A percentile compares a stretch with the other conserved stretches of the same genome.
Conservation (phyloP, 2,113 vertebrate species). For the Xenus cinereus region DNA sequence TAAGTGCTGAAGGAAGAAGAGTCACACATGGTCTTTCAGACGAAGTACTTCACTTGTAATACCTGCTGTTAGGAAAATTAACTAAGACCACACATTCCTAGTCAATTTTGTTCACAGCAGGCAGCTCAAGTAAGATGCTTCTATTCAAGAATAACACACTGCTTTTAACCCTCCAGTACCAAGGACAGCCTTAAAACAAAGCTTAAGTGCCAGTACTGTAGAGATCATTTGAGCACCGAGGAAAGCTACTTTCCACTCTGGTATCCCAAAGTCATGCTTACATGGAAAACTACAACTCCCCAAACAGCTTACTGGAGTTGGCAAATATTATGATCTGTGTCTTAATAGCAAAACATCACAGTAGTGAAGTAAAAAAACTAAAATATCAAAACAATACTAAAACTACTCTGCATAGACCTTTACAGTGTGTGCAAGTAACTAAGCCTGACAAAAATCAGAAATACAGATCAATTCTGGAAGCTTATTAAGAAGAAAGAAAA, state of each 20-base stretch:
- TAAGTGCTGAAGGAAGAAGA: background rate
- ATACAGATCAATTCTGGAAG: background rate
- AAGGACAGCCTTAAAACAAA: background rate
- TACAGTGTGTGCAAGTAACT: background rate
- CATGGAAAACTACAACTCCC: background rate
- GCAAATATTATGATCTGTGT: rapidly evolving
- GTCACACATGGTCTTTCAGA: background rate
- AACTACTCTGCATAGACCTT: background rate
- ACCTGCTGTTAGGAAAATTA: constrained; percentile 74
- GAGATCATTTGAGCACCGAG: background rate
- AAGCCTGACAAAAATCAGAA: background rate
- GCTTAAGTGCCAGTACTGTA: background rate
- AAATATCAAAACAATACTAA: background rate
- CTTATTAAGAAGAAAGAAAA: background rate
- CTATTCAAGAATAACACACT: constrained; percentile 58
- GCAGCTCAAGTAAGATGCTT: constrained; percentile 18
- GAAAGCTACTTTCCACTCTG: background rate
- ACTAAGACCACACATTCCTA: constrained; percentile 63
- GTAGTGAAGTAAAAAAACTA: background rate
- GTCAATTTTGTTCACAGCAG: constrained; percentile 63
- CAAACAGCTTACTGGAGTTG: background rate
- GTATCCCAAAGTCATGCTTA: background rate
- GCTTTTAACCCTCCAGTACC: constrained; percentile 52
- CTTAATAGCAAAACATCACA: background rate
- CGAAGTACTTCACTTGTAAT: background rate